Conservation (phyloP, 2,113 vertebrate genomes). For the Erpornis zantholeuca region DNA sequence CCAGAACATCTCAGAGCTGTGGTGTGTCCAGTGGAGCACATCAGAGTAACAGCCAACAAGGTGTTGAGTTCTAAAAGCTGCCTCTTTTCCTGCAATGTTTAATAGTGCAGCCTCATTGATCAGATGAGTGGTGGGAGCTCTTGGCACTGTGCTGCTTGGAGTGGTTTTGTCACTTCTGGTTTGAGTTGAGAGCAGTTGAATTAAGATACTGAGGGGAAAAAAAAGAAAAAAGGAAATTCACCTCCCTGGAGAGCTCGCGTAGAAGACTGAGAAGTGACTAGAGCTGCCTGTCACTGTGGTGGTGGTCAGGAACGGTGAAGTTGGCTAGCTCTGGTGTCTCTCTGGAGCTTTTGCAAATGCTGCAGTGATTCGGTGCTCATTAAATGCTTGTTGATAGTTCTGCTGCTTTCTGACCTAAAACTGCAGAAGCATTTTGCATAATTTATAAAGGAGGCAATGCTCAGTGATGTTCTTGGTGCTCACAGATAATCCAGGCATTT, state of each 20-base stretch:
- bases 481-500: background rate
- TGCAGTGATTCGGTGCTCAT: background rate
- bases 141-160: background rate
- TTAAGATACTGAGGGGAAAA: background rate
- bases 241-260: background rate
- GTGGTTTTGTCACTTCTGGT: background rate
- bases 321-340: background rate
- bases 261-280: background rate
- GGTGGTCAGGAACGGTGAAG: background rate
- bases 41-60: background rate
- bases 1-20: background rate
- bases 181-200: background rate
- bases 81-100: background rate
- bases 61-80: background rate
- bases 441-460: background rate
- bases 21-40: background rate
- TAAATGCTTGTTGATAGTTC: background rate
- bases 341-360: background rate
- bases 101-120: background rate
- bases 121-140: background rate
- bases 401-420: constrained; percentile 18
- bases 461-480: background rate
- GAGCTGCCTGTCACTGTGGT: background rate
- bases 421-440: background rate
- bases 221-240: background rate